These are phyloP conservation scores for Nasonia oneida DNA, from an alignment of 2,888 invertebrate species.

Conservation along the genomic window DNA sequence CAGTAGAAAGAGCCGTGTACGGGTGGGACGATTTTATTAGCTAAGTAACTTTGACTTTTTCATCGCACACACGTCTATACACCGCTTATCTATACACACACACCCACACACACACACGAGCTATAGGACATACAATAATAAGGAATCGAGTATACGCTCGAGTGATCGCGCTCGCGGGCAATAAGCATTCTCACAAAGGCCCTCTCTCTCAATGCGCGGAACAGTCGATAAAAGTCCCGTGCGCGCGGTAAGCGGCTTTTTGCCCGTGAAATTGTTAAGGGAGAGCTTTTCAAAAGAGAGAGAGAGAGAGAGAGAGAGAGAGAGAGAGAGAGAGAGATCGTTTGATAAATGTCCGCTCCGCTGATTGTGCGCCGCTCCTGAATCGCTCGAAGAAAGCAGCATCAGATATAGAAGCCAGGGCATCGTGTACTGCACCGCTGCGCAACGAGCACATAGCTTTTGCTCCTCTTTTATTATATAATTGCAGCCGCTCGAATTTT, in stretches of 20 bases:
- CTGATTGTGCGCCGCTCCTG: background rate
- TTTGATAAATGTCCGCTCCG: constrained; percentile 5
- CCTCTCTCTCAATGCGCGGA: background rate
- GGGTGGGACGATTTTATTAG: background rate
- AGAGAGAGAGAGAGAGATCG: constrained; percentile 21
- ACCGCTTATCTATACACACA: too few relatives aligned
- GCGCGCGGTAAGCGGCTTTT: constrained; percentile 38
- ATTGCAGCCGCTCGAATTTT: background rate
- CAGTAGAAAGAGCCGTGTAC: too few relatives aligned
- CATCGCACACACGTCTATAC: too few relatives aligned
- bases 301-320: constrained; percentile 24
- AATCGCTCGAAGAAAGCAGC: constrained; percentile 1
- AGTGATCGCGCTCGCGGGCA: background rate
- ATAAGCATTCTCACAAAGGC: constrained; percentile 31
- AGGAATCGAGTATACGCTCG: background rate
- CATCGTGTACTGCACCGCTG: too few relatives aligned
- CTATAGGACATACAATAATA: background rate
- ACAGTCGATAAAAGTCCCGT: constrained; percentile 30
- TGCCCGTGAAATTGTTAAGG: constrained; percentile 6
- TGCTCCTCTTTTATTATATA: background rate
- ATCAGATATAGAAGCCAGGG: too few relatives aligned
- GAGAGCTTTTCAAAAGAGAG: background rate
- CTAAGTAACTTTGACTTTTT: background rate
- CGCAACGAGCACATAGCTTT: too few relatives aligned
- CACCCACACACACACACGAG: too few relatives aligned